These are phyloP conservation scores for Apotomis capreana DNA, from an alignment of 2,888 invertebrate species.

Conservation along the genomic window DNA sequence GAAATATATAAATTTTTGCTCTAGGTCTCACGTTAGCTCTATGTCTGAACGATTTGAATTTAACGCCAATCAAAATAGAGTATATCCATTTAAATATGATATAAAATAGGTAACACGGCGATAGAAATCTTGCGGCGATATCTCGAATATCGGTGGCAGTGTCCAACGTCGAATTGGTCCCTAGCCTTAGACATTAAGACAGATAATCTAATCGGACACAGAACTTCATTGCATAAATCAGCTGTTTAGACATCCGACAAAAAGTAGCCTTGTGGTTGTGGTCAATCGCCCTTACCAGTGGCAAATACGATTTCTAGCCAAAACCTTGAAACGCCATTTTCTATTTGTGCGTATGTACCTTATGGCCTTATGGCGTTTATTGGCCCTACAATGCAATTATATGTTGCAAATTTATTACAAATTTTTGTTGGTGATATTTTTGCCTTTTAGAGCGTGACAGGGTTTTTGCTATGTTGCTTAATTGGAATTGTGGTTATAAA, in stretches of 20 bases:
- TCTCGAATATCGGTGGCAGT: too few species aligned
- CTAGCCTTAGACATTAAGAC: background rate
- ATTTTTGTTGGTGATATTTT: constrained; percentile 26
- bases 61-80: too few species aligned
- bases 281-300: constrained; percentile 66
- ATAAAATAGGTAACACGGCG: too few species aligned
- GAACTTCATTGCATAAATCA: constrained; percentile 47
- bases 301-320: constrained; percentile 68
- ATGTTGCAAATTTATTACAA: constrained; percentile 41
- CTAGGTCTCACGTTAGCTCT: too few species aligned
- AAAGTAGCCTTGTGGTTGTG: constrained; percentile 77
- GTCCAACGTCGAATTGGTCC: too few species aligned
- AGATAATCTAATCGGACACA: constrained; percentile 5
- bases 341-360: constrained; percentile 52
- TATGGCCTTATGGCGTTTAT: constrained; percentile 45
- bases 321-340: constrained; percentile 67
- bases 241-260: constrained; percentile 67
- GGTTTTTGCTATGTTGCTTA: constrained; percentile 7
- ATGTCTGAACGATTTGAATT: too few species aligned
- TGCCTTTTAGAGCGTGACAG: constrained; percentile 27
- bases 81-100: too few species aligned
- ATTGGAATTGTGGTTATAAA: background rate
- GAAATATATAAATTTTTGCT: too few species aligned
- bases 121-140: too few species aligned
- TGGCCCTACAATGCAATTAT: constrained; percentile 46